A percentile compares a stretch with the other conserved stretches of the same genome.
These are phyloP conservation scores for Aphis gossypii DNA, from an alignment of 1,140 invertebrate species.

Conservation along the genomic window DNA sequence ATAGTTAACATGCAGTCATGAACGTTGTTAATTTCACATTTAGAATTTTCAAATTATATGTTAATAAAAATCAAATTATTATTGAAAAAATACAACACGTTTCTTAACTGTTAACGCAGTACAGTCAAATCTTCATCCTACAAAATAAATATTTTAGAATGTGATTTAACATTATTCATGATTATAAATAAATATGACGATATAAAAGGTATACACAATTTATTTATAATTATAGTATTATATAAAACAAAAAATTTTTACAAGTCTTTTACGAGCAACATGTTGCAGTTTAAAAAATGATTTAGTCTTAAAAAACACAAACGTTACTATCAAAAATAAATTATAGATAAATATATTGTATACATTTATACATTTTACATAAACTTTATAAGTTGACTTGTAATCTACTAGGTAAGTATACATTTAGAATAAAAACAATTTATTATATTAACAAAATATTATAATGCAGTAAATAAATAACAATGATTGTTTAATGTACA, in stretches of 20 bases:
- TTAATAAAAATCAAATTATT: not conserved
- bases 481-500: constrained; percentile 17
- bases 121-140: not conserved
- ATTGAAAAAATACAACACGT: not conserved
- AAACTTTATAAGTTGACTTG: constrained; percentile 33
- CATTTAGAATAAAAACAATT: constrained; percentile 23
- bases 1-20: no score
- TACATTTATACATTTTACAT: constrained; percentile 49
- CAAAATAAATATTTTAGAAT: not conserved
- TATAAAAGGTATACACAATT: constrained; percentile 36
- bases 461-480: constrained; percentile 31
- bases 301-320: constrained; percentile 38
- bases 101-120: not conserved
- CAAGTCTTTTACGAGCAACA: constrained; percentile 41
- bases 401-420: constrained; percentile 28
- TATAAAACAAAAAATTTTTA: not conserved
- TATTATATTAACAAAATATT: constrained; percentile 15
- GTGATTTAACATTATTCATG: not conserved
- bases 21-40: no score
- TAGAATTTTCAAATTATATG: no score
- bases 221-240: constrained; percentile 3
- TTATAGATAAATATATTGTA: constrained; percentile 21
- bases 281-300: constrained; percentile 20
- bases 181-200: not conserved
- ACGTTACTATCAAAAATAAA: constrained; percentile 25